These are phyloP conservation scores for Polydrusus pterygomalis DNA, from an alignment of 2,888 invertebrate genomes.

Conservation along the genomic window DNA sequence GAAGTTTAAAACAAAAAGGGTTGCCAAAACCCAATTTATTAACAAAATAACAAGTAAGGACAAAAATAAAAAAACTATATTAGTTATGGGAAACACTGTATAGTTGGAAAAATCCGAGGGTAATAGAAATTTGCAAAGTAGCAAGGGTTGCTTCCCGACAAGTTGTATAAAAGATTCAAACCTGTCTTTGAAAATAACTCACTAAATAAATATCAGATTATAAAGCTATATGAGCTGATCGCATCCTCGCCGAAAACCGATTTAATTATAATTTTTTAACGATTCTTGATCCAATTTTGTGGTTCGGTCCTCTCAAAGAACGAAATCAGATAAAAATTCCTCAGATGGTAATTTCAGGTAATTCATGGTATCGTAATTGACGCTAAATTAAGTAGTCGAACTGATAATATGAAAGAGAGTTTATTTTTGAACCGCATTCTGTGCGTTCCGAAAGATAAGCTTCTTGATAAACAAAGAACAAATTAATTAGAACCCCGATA, in stretches of 20 bases:
- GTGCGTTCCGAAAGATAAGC: constrained; percentile 42
- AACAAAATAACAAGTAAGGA: no score
- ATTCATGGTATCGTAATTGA: constrained; percentile 50
- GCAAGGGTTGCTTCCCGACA: no score
- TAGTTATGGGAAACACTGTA: no score
- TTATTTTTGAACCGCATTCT: constrained; percentile 52
- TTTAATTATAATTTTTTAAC: constrained; percentile 1
- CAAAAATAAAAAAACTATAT: no score
- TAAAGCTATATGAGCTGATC: neutral
- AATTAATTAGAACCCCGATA: constrained; percentile 46
- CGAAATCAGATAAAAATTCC: constrained; percentile 50
- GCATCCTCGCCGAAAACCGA: neutral
- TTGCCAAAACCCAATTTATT: no score
- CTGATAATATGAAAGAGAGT: constrained; percentile 47
- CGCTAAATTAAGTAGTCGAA: constrained; percentile 54
- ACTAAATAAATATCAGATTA: no score
- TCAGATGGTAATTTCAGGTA: constrained; percentile 49
- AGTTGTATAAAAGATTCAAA: no score
- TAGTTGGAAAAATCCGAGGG: no score
- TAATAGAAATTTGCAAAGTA: no score
- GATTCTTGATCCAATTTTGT: constrained; percentile 2
- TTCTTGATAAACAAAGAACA: constrained; percentile 45
- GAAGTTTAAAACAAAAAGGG: no score
- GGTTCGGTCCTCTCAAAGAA: constrained; percentile 28
- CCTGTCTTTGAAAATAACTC: no score